Evolutionary conservation across 2,113 vertebrate genomes (phyloP), one percentile per base, ranked within the genome.

Genomic region (Gallinago media): DNA sequence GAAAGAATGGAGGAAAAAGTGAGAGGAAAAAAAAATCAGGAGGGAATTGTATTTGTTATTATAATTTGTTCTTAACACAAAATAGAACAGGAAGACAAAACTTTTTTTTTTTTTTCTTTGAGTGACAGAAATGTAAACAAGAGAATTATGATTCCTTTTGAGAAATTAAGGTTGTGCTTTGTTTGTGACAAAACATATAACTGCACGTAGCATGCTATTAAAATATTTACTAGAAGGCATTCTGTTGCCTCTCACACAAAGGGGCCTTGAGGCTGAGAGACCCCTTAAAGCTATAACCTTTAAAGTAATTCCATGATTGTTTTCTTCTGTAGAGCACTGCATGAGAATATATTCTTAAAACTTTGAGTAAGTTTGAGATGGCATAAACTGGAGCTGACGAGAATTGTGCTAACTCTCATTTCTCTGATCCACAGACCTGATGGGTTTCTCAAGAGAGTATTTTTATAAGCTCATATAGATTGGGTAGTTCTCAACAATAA

Each of bases 101-200:
- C 65, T 90, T 90, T 85, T 88, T 88, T 90, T 88, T 90, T 90
- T 85, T 86, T 88, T 91, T 88, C n/a, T 71, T 89, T 94, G 70
- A 94, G 63, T 74, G 94, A 95, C 89, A 96, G 91, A 94, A 94
- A 91, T 32, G 59, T 96, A 97, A 97, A 96, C 85, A 96, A 91
- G 96, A 96, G 92, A 92, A 72, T 96, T 97, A 86, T 65, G 62
- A 94, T 94, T 94, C 55, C 91, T 67, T 96, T 89, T 88, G 82
- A 97, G 84, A 94, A 95, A 94, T 73, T 95, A 90, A 73, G 29
- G 20, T 55, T 95, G 55, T 78, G 42, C 70, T 92, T 92, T 96
- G 79, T 92, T 97, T 49, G 12, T 83, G 40, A 72, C 42, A 94
- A 95, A 97, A 89, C 82, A 61, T 8, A 62, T 77, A 81, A 84